phyloP scores from a whole-genome alignment of 2,888 invertebrate genomes.

The Platypus cylindrus region DNA sequence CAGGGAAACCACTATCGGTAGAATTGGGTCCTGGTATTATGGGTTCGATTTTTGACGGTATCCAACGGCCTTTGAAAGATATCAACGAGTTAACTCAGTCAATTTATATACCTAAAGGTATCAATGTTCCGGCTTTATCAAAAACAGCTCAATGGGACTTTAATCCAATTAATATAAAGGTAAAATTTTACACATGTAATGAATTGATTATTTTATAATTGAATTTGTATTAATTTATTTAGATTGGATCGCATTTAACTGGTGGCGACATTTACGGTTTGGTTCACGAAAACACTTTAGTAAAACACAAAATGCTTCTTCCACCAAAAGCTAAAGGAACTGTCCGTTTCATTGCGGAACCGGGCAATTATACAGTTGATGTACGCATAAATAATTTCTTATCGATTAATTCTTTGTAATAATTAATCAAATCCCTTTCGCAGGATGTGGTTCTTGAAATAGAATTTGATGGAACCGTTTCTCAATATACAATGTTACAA shows the following conservation, averaged over 20 bases:
- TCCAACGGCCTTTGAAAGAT: slow-evolving; percentile 95
- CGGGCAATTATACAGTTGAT: slow-evolving; percentile 87
- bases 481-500: slow-evolving; percentile 92
- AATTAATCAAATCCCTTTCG: slow-evolving; percentile 12
- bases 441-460: slow-evolving; percentile 94
- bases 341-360: slow-evolving; percentile 85
- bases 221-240: slow-evolving; percentile 19
- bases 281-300: slow-evolving; percentile 94
- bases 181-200: slow-evolving; percentile 23
- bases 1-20: slow-evolving; percentile 97
- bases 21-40: slow-evolving; percentile 98
- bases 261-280: slow-evolving; percentile 95
- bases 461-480: slow-evolving; percentile 93
- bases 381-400: slow-evolving; percentile 39
- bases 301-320: slow-evolving; percentile 93
- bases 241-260: slow-evolving; percentile 93
- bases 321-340: slow-evolving; percentile 94
- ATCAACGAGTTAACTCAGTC: slow-evolving; percentile 87
- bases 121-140: slow-evolving; percentile 86
- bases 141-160: slow-evolving; percentile 84
- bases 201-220: slow-evolving; percentile 1
- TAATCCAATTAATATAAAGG: slow-evolving; percentile 69
- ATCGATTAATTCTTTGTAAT: neutral
- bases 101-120: slow-evolving; percentile 99
- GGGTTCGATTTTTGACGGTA: slow-evolving; percentile 99